A percentile compares a stretch with the other conserved stretches of the same genome.
Evolutionary conservation across 2,888 invertebrate genomes (phyloP).

Genomic region (Lumbricus terrestris): DNA sequence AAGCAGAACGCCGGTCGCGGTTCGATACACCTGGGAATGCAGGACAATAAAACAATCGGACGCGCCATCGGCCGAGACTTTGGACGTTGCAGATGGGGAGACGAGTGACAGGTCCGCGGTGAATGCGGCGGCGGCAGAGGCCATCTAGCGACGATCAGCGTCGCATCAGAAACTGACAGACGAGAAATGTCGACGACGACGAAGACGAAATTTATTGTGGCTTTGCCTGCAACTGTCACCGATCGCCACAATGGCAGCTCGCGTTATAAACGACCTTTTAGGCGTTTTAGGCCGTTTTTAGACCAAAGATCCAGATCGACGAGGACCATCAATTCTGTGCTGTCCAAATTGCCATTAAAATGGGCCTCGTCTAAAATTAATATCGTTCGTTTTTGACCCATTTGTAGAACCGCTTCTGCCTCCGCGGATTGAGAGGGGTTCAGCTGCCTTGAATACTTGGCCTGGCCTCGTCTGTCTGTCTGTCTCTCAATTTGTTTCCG

Average conservation of each 20-base stretch:
- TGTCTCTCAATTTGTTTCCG: neutral
- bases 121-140: neutral
- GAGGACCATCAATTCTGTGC: neutral
- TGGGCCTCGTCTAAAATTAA: neutral
- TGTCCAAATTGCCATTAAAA: neutral
- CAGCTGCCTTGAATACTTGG: neutral
- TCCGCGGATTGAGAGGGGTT: neutral
- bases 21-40: neutral
- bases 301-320: neutral
- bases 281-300: neutral
- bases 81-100: neutral
- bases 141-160: neutral
- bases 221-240: neutral
- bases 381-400: neutral
- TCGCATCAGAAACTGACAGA: neutral
- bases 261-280: neutral
- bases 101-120: neutral
- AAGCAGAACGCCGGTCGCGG: neutral
- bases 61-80: neutral
- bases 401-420: slow-evolving; percentile 3
- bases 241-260: neutral
- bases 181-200: neutral
- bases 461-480: neutral
- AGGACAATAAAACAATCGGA: neutral
- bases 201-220: neutral